Percentiles rank a stretch among this genome's conserved stretches.
phyloP scores from a whole-genome alignment of 1,140 invertebrate genomes.

The Drosophila ohnishii region DNA sequence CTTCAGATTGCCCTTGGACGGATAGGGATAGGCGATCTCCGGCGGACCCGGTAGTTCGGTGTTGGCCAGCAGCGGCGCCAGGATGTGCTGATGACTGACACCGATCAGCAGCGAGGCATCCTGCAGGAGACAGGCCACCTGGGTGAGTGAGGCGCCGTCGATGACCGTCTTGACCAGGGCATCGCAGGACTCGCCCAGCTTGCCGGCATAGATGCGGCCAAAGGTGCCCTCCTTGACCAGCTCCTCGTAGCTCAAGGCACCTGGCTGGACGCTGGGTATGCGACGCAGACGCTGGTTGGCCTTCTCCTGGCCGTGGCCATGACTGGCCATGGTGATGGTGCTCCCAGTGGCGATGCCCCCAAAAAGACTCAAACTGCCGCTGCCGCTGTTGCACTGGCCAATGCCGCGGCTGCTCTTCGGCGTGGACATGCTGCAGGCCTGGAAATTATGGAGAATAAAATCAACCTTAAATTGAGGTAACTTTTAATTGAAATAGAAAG shows the following conservation, averaged over 20 bases:
- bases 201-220: constrained; percentile 90
- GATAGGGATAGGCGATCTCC: constrained; percentile 91
- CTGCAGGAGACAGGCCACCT: constrained; percentile 91
- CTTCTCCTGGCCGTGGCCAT: constrained; percentile 55
- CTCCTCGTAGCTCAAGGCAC: constrained; percentile 86
- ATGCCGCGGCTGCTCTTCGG: constrained; percentile 82
- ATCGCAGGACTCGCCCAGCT: constrained; percentile 88
- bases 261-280: constrained; percentile 86
- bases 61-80: constrained; percentile 91
- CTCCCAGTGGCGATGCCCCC: constrained; percentile 68
- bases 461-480: not conserved
- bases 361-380: constrained; percentile 71
- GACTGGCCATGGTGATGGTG: constrained; percentile 72
- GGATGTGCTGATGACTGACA: constrained; percentile 91
- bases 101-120: constrained; percentile 93
- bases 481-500: not conserved
- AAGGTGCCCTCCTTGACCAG: constrained; percentile 92
- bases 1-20: constrained; percentile 93
- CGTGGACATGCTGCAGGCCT: constrained; percentile 84
- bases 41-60: constrained; percentile 89
- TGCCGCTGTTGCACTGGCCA: constrained; percentile 72
- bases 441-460: not conserved
- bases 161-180: constrained; percentile 92
- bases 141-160: constrained; percentile 92
- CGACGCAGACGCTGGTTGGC: constrained; percentile 87